Evolutionary conservation across 2,888 invertebrate genomes (phyloP).

Genomic region (Rhorus exstirpatorius): DNA sequence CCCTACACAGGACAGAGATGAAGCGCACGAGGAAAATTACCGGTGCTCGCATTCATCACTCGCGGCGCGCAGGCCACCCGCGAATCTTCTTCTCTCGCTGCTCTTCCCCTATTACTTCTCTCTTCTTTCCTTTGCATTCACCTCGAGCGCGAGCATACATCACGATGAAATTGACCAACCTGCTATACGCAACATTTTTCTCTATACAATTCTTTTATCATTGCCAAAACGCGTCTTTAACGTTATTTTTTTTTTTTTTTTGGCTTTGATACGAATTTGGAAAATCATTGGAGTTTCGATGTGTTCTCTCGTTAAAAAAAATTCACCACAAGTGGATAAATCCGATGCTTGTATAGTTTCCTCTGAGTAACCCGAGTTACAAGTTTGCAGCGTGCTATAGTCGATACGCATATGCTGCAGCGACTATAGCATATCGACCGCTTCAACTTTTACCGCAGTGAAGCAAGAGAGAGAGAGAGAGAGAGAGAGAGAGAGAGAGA

Average conservation of each 20-base stretch:
- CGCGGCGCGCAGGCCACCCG: slow-evolving; percentile 61
- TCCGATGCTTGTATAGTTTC: too few relatives aligned
- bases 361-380: too few relatives aligned
- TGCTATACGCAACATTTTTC: background rate
- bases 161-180: slow-evolving; percentile 26
- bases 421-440: slow-evolving; percentile 5
- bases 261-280: too few relatives aligned
- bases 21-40: slow-evolving; percentile 54
- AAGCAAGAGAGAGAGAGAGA: slow-evolving; percentile 9
- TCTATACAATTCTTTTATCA: background rate
- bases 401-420: too few relatives aligned
- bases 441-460: slow-evolving; percentile 25
- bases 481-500: slow-evolving; percentile 24
- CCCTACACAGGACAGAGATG: slow-evolving; percentile 7
- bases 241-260: background rate
- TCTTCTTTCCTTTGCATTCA: slow-evolving; percentile 16
- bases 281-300: too few relatives aligned
- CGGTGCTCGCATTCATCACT: slow-evolving; percentile 56
- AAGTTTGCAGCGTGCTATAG: too few relatives aligned
- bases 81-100: slow-evolving; percentile 43
- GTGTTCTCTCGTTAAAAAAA: too few relatives aligned
- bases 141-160: slow-evolving; percentile 8
- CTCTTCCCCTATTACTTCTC: slow-evolving; percentile 23
- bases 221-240: too few relatives aligned
- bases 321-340: too few relatives aligned